Evolutionary conservation across 1,140 invertebrate genomes (phyloP).

Genomic region (Drosophila tsacasi): DNA sequence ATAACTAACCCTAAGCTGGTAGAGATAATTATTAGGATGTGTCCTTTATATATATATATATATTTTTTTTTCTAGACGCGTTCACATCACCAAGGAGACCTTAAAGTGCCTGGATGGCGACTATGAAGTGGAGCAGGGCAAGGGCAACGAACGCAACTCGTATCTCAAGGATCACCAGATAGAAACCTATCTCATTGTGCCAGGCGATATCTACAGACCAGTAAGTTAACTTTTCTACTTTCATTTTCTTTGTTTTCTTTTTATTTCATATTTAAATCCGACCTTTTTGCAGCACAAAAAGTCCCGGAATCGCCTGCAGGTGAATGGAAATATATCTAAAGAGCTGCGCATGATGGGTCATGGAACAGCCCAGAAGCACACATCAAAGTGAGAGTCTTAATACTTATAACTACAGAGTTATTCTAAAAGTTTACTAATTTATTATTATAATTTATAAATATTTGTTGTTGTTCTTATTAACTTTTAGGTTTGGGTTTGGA

Average conservation of each 20-base stretch:
- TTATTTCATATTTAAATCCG: not conserved
- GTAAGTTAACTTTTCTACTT: slow-evolving; percentile 85
- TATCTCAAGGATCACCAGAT: slow-evolving; percentile 97
- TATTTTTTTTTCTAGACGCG: slow-evolving; percentile 87
- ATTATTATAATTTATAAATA: not conserved
- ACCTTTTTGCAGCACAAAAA: slow-evolving; percentile 78
- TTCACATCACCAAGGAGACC: slow-evolving; percentile 98
- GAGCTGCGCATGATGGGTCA: slow-evolving; percentile 95
- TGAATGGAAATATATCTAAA: slow-evolving; percentile 93
- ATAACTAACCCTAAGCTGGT: slow-evolving; percentile 13
- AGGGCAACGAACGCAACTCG: slow-evolving; percentile 92
- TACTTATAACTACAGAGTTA: not conserved
- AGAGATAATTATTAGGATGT: slow-evolving; percentile 38
- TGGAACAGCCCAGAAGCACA: slow-evolving; percentile 88
- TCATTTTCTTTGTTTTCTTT: not conserved
- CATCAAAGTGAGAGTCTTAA: slow-evolving; percentile 88
- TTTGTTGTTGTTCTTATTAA: not conserved
- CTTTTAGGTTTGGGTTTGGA: slow-evolving; percentile 88
- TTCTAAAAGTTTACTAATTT: rapidly evolving
- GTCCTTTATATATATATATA: not conserved
- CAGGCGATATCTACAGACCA: slow-evolving; percentile 89
- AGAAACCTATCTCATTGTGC: slow-evolving; percentile 95
- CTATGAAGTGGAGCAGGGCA: slow-evolving; percentile 95
- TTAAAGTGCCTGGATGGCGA: slow-evolving; percentile 93
- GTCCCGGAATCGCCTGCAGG: slow-evolving; percentile 87